Base-by-base conservation (phyloP, 2,797 vertebrate genomes). In the Epinephelus malabaricus region DNA sequence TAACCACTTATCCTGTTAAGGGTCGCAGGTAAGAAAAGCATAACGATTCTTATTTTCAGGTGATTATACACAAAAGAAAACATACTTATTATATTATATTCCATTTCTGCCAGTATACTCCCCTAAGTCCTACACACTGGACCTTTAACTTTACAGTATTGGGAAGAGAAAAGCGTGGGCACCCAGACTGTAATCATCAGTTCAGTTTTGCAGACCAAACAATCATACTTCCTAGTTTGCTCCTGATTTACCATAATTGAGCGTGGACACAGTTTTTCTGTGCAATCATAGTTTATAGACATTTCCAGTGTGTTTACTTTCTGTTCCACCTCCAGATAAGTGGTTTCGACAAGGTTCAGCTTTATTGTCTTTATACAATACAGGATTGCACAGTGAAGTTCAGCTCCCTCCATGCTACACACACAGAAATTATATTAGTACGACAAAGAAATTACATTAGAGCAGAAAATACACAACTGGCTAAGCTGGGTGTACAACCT, bases 201-300 rank as follows among this genome's bases (percentile, higher is more conserved):
- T 49, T 58, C 54, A 34, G 12, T 21, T 59, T 47, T 49, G 23
- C 43, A 58, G 12, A 69, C 25, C 54, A 69, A 69, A 51, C 54
- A 23, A 62, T 15, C 5, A 34, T 14, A 34, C 15, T 19, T 71
- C 23, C 53, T 46, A 14, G 6, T 19, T 19, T 21, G 25, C 14
- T 23, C 15, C n/a, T 47, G 54, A 23, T n/a, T 12, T 50, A 12
- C 50, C n/a, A 13, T 34, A 6, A 18, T 21, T 13, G 18, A 38
- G 54, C 15, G 9, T 14, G 3, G 40, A 27, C 43, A 11, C 61
- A 11, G 43, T 12, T 47, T 27, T 63, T 25, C 21, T 27, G 45
- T 47, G 60, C 34, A 21, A 13, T 72, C 53, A 53, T 60, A 14
- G 19, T 21, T 18, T 25, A 51, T 21, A 15, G 40, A 30, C 27